Evolutionary conservation across 2,113 vertebrate species (phyloP).

Genomic region (Origma solitaria): DNA sequence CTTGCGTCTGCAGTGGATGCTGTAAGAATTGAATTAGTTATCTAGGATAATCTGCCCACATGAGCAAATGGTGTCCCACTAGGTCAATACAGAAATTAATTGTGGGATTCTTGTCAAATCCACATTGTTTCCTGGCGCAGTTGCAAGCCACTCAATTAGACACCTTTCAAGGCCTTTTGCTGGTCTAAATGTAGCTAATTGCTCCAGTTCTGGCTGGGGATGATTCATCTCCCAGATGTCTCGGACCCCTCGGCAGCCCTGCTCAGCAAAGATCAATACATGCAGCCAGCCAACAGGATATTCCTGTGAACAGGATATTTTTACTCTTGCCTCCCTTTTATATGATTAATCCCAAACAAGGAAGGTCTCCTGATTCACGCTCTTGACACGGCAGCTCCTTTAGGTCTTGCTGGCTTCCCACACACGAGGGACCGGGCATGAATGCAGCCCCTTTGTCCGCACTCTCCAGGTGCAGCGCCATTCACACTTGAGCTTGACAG

Average conservation of each 20-base stretch:
- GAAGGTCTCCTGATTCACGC: conserved; percentile 71
- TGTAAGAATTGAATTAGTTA: conserved; percentile 54
- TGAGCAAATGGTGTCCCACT: conserved; percentile 72
- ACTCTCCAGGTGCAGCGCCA: conserved; percentile 77
- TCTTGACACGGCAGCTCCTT: conserved; percentile 64
- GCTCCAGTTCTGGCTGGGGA: conserved; percentile 68
- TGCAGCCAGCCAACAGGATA: conserved; percentile 49
- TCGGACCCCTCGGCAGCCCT: conserved; percentile 57
- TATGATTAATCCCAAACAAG: conserved; percentile 75
- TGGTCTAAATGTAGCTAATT: conserved; percentile 76
- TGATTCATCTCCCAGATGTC: conserved; percentile 81
- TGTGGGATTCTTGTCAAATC: conserved; percentile 71
- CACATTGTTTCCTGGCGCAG: conserved; percentile 72
- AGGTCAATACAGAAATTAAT: conserved; percentile 75
- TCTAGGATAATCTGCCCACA: conserved; percentile 61
- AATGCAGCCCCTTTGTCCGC: conserved; percentile 74
- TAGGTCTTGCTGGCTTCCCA: conserved; percentile 70
- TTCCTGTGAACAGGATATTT: conserved; percentile 71
- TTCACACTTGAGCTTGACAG: conserved; percentile 74
- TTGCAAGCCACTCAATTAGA: conserved; percentile 76
- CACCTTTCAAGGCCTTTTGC: conserved; percentile 75
- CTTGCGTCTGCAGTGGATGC: conserved; percentile 15
- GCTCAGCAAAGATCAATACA: conserved; percentile 52
- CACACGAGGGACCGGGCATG: conserved; percentile 67
- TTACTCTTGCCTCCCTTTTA: conserved; percentile 69